Percentiles rank a stretch among this genome's conserved stretches.
Conservation (phyloP, 2,888 invertebrate genomes). For the Leucophora obtusa region DNA sequence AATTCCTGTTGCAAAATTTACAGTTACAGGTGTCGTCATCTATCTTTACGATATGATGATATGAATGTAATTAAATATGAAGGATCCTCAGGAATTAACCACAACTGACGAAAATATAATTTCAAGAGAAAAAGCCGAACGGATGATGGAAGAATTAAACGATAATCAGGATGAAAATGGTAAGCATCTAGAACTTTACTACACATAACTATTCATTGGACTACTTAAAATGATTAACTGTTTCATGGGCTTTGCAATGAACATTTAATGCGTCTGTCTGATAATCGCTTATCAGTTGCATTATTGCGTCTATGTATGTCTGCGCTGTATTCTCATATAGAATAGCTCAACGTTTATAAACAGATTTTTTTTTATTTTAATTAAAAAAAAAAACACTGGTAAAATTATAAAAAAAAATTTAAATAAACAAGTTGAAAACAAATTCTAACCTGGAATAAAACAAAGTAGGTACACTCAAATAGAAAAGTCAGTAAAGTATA, state of each 20-base stretch:
- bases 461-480: too few relatives aligned
- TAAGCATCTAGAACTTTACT: slow-evolving; percentile 11
- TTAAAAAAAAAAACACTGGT: background rate
- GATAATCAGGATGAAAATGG: slow-evolving; percentile 68
- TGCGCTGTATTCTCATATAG: too few relatives aligned
- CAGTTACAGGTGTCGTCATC: slow-evolving; percentile 22
- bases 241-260: slow-evolving; percentile 60
- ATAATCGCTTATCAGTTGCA: slow-evolving; percentile 65
- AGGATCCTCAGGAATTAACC: slow-evolving; percentile 71
- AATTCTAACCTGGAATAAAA: background rate
- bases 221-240: slow-evolving; percentile 23
- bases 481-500: too few relatives aligned
- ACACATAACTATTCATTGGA: background rate
- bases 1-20: slow-evolving; percentile 15
- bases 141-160: slow-evolving; percentile 64
- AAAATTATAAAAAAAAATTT: background rate
- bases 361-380: background rate
- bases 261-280: slow-evolving; percentile 56
- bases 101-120: slow-evolving; percentile 67
- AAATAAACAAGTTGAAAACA: background rate
- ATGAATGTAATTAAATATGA: slow-evolving; percentile 69
- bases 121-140: slow-evolving; percentile 69
- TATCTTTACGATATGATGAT: background rate
- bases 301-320: slow-evolving; percentile 20
- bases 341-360: background rate